Evolutionary conservation across 2,888 invertebrate species (phyloP).

Genomic region (Drosophila eohydei): DNA sequence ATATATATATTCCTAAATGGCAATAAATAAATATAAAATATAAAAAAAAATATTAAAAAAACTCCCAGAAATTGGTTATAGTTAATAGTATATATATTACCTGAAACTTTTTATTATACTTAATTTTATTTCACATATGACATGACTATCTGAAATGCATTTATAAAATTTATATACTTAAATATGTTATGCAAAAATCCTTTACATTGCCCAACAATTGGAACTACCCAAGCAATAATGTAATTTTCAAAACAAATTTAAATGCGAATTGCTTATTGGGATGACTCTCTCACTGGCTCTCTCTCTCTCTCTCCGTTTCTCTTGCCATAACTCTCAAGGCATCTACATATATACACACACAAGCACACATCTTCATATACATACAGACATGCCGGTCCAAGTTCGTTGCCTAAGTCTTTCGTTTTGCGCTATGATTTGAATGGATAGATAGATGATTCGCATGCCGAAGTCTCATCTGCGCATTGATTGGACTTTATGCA

Average conservation of each 20-base stretch:
- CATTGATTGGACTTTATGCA: constrained; percentile 46
- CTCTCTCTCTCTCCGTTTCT: neutral
- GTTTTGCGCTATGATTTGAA: constrained; percentile 58
- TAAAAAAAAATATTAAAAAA: too few relatives aligned
- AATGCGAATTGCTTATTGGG: constrained; percentile 24
- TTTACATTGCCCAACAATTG: neutral
- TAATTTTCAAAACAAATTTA: constrained; percentile 40
- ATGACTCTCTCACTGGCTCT: neutral
- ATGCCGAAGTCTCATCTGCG: constrained; percentile 52
- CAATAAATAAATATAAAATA: too few relatives aligned
- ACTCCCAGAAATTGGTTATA: too few relatives aligned
- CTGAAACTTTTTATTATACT: too few relatives aligned
- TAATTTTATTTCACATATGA: too few relatives aligned
- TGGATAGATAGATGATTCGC: constrained; percentile 58
- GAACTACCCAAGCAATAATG: constrained; percentile 34
- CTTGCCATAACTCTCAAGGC: neutral
- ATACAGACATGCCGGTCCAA: constrained; percentile 23
- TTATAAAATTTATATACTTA: neutral
- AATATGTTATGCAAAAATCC: neutral
- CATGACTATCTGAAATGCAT: neutral
- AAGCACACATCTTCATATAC: neutral
- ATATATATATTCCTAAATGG: too few relatives aligned
- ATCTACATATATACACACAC: neutral
- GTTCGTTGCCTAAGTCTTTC: constrained; percentile 76
- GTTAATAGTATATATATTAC: too few relatives aligned